Percentiles rank a stretch among this genome's conserved stretches.
Evolutionary conservation across 2,113 vertebrate genomes (phyloP).

Genomic region (Lipotes vexillifer): DNA sequence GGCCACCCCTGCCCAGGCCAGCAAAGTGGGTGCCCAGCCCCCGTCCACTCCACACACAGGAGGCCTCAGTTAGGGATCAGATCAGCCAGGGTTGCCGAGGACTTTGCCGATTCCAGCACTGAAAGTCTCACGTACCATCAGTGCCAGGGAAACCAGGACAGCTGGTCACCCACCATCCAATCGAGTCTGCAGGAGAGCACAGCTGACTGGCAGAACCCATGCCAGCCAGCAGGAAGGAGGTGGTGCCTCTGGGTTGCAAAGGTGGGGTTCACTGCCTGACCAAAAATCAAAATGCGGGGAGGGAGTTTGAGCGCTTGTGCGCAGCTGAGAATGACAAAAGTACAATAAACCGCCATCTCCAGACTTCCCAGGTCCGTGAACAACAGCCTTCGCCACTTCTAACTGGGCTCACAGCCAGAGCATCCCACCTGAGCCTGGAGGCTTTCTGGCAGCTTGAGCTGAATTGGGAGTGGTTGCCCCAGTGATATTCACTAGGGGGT

Average conservation of each 20-base stretch:
- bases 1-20: neutral
- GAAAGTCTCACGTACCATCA: neutral
- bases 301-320: neutral
- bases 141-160: neutral
- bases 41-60: neutral
- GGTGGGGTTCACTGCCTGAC: neutral
- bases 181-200: neutral
- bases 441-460: neutral
- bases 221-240: neutral
- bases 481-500: too few species aligned
- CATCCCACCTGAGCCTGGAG: neutral
- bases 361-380: neutral
- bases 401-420: neutral
- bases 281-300: neutral
- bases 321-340: neutral
- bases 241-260: neutral
- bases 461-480: accelerated
- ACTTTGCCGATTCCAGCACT: neutral
- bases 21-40: neutral
- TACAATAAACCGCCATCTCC: neutral
- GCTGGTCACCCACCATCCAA: neutral
- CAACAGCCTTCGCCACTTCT: accelerated
- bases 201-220: neutral
- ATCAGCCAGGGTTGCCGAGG: accelerated
- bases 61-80: neutral